Percentiles rank a stretch among this genome's conserved stretches.
Evolutionary conservation across 2,888 invertebrate genomes (phyloP).

Genomic region (Micropterix aruncella): DNA sequence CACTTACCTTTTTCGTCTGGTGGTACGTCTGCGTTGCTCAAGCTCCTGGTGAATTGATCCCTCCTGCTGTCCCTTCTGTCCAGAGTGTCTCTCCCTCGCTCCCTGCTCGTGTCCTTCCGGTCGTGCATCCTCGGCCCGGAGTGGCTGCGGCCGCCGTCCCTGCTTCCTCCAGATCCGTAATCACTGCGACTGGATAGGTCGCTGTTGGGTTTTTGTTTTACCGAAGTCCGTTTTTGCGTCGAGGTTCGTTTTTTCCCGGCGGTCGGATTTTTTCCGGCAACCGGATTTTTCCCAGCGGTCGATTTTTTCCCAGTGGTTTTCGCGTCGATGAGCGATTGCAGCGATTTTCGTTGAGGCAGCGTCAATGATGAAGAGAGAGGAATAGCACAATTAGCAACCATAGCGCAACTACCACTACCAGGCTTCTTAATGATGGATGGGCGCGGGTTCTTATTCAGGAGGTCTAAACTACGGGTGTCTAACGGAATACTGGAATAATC

Average conservation of each 20-base stretch:
- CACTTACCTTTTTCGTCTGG: slow-evolving; percentile 69
- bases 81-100: slow-evolving; percentile 30
- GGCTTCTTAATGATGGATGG: slow-evolving; percentile 11
- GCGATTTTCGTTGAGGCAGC: slow-evolving; percentile 11
- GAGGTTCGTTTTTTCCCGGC: slow-evolving; percentile 14
- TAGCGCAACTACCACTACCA: slow-evolving; percentile 38
- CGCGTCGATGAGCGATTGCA: slow-evolving; percentile 10
- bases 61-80: slow-evolving; percentile 42
- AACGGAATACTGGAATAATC: no score
- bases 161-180: slow-evolving; percentile 25
- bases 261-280: slow-evolving; percentile 20
- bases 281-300: no score
- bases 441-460: slow-evolving; percentile 5
- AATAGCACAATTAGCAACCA: slow-evolving; percentile 36
- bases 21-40: slow-evolving; percentile 69
- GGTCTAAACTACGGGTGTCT: slow-evolving; percentile 7
- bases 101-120: slow-evolving; percentile 30
- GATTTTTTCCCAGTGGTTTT: no score
- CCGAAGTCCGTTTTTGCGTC: slow-evolving; percentile 15
- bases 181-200: slow-evolving; percentile 35
- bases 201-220: slow-evolving; percentile 10
- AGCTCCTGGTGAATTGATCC: slow-evolving; percentile 59
- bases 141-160: slow-evolving; percentile 9
- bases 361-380: slow-evolving; percentile 36
- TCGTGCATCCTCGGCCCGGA: slow-evolving; percentile 34